Base-by-base conservation (phyloP, 1,140 invertebrate species). In the Cotesia typhae region DNA sequence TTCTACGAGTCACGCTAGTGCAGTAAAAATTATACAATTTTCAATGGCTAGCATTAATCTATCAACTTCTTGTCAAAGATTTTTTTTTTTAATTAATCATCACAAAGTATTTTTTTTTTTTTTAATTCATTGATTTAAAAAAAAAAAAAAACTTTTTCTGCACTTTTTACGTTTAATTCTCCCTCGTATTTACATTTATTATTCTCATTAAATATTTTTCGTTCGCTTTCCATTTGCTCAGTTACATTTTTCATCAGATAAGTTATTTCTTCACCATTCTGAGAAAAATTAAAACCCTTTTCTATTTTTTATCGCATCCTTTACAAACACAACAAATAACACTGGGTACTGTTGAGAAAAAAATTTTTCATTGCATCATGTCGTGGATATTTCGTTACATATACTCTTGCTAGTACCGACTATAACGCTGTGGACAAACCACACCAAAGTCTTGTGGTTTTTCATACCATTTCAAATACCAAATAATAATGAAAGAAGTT, bases 1-100 rank as follows among this genome's bases (percentile, higher is more conserved):
- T 51, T 17, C 63, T 14, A 51, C 38, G 2, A 67, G 41, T 67
- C 66, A 51, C 28, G 17, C 14, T 36, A 53, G 66, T 20, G 6
- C 41, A 47, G 41, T 47, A 20, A 14, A 14, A 63, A 67, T 55
- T 37, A 55, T 37, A 51, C 35, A 41, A 67, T 67, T 67, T 20
- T 67, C 66, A n/a, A 67, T 12, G 66, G 63, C 9, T 17, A 51
- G 28, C 66, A 67, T 67, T 53, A 51, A 55, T 66, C 14, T 51
- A 55, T 28, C 66, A 20, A 53, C 20, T n/a, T 12, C 14, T 41
- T 67, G 53, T 47, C 41, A 51, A 35, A 17, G 6, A 36, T 38
- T 28, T 51, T 55, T 12, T 51, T 51, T 65, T 65, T 28, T 28
- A 65, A 65, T 65, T 65, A 65, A 65, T 65, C 63, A 65, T 14